Conservation (phyloP, 2,888 invertebrate genomes). For the Oscheius sp. region DNA sequence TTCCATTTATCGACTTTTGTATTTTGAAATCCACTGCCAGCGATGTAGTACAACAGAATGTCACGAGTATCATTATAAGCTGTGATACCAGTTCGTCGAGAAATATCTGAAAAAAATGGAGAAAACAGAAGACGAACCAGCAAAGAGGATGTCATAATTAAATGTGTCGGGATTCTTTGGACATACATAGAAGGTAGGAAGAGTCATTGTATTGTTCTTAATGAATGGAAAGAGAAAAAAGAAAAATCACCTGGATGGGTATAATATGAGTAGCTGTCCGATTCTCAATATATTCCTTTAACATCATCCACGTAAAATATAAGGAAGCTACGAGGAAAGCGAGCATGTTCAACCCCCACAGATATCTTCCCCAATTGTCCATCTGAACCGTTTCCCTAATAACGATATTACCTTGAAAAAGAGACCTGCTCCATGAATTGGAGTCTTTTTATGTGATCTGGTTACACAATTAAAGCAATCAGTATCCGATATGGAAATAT, state of each 20-base stretch:
- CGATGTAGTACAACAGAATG: slow-evolving; percentile 22
- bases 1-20: slow-evolving; percentile 14
- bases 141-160: slow-evolving; percentile 27
- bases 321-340: slow-evolving; percentile 1
- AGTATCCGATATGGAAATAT: background rate
- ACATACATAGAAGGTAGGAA: slow-evolving; percentile 23
- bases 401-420: background rate
- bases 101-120: slow-evolving; percentile 18
- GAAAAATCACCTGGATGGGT: slow-evolving; percentile 2
- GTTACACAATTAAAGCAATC: background rate
- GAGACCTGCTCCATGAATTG: slow-evolving; percentile 17
- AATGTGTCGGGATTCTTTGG: slow-evolving; percentile 28
- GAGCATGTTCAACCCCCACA: slow-evolving; percentile 27
- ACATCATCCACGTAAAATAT: slow-evolving; percentile 22
- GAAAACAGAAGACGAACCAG: background rate
- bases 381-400: slow-evolving; percentile 14
- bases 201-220: slow-evolving; percentile 33
- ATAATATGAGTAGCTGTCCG: slow-evolving; percentile 23
- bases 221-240: background rate
- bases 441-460: slow-evolving; percentile 11
- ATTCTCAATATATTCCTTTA: slow-evolving; percentile 5
- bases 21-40: slow-evolving; percentile 29
- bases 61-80: slow-evolving; percentile 2
- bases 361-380: background rate
- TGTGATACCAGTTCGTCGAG: background rate